Evolutionary conservation across 2,888 invertebrate genomes (phyloP).

Genomic region (Brenthis daphne): DNA sequence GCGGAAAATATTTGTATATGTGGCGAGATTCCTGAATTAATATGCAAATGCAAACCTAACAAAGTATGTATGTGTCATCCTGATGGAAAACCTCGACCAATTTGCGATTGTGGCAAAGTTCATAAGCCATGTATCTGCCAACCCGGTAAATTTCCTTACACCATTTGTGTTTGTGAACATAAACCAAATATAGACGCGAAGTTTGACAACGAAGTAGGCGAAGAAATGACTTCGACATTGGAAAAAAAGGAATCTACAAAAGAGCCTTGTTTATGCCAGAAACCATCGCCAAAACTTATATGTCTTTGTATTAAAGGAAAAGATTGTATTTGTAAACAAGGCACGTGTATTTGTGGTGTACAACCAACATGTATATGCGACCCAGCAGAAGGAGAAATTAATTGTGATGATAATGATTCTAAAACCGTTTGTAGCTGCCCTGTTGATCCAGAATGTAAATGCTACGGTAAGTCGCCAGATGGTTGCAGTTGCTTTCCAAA

Average conservation of each 20-base stretch:
- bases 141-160: conserved; percentile 56
- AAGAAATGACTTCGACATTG: conserved; percentile 26
- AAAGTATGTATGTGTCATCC: conserved; percentile 63
- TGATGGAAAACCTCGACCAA: conserved; percentile 52
- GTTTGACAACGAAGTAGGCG: conserved; percentile 19
- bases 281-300: conserved; percentile 47
- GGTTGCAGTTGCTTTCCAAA: conserved; percentile 60
- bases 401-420: conserved; percentile 52
- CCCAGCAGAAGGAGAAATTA: conserved; percentile 46
- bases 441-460: conserved; percentile 52
- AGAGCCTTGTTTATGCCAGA: conserved; percentile 63
- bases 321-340: conserved; percentile 55
- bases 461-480: conserved; percentile 44
- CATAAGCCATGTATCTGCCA: conserved; percentile 69
- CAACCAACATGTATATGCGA: conserved; percentile 61
- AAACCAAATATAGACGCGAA: conserved; percentile 48
- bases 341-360: conserved; percentile 59
- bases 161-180: conserved; percentile 60
- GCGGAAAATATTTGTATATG: conserved; percentile 63
- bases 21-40: conserved; percentile 51
- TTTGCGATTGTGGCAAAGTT: conserved; percentile 60
- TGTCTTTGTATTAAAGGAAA: conserved; percentile 61
- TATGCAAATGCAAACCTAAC: conserved; percentile 58
- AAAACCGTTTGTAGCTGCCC: conserved; percentile 60
- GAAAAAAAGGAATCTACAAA: conserved; percentile 36